Percentiles rank a stretch among this genome's conserved stretches.
Evolutionary conservation across 2,113 vertebrate species (phyloP).

Genomic region (Myanophis thanlyinensis): DNA sequence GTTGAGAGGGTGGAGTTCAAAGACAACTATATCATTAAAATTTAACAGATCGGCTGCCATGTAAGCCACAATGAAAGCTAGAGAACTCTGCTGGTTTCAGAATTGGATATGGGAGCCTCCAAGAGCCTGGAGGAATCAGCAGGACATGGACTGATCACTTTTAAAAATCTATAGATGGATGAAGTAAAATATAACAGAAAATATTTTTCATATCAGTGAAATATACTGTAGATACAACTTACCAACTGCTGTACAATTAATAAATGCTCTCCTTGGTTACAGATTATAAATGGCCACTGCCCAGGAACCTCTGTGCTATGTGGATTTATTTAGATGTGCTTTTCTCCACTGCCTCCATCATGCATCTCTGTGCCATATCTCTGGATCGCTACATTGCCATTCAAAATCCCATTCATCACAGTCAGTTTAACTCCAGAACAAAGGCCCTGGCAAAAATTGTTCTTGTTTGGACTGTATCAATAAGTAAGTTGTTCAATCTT

Average conservation of each 20-base stretch:
- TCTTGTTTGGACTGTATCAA: conserved; percentile 94
- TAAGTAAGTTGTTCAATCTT: conserved; percentile 75
- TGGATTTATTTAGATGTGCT: conserved; percentile 98
- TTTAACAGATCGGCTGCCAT: not conserved
- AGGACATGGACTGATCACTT: not conserved
- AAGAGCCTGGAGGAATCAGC: not conserved
- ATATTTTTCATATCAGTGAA: not conserved
- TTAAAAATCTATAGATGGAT: not conserved
- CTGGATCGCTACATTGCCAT: conserved; percentile 96
- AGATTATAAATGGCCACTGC: conserved; percentile 93
- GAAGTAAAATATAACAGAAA: not conserved
- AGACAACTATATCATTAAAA: not conserved
- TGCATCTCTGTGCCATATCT: conserved; percentile 97
- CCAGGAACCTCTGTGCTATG: conserved; percentile 83
- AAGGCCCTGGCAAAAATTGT: conserved; percentile 93
- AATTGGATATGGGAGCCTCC: not conserved
- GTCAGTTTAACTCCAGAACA: conserved; percentile 92
- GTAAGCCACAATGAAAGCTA: not conserved
- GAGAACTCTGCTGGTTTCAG: not conserved
- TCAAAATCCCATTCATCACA: conserved; percentile 92
- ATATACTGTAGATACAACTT: not conserved
- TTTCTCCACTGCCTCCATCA: conserved; percentile 96
- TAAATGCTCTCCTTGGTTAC: conserved; percentile 20
- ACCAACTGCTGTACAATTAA: not conserved
- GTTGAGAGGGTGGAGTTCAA: not conserved